Evolutionary conservation across 2,113 vertebrate genomes (phyloP).

Genomic region (Ariopsis seemanni): DNA sequence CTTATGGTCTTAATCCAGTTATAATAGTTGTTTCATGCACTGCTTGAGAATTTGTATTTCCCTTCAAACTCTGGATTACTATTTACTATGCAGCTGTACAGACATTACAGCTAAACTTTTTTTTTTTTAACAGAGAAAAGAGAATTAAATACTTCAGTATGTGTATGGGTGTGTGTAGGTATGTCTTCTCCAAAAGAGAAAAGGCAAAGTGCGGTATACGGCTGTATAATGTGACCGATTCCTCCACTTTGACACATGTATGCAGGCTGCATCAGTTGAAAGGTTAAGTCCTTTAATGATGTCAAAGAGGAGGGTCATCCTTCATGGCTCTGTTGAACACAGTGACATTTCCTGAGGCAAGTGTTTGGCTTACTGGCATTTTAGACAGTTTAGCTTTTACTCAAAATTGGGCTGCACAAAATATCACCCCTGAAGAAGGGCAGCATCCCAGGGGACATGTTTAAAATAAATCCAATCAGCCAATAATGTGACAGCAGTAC

Average conservation of each 20-base stretch:
- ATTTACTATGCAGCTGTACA: neutral
- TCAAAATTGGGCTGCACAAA: neutral
- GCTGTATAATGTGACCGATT: neutral
- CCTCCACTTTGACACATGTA: conserved; percentile 33
- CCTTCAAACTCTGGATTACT: neutral
- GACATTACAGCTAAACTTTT: neutral
- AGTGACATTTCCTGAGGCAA: conserved; percentile 46
- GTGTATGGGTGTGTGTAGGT: neutral
- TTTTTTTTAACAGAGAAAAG: neutral
- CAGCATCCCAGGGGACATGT: neutral
- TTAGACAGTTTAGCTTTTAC: conserved; percentile 33
- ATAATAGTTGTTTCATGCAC: neutral
- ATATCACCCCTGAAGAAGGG: neutral
- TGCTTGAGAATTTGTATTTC: neutral
- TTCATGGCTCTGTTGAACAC: conserved; percentile 24
- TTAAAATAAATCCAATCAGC: neutral
- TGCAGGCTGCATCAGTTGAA: conserved; percentile 16
- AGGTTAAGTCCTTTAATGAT: conserved; percentile 39
- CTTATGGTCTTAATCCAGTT: neutral
- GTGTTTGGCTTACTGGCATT: conserved; percentile 51
- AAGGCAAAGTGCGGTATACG: conserved; percentile 6
- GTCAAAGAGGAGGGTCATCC: conserved; percentile 35
- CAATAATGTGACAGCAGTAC: neutral
- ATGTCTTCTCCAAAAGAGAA: neutral
- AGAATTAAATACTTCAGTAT: neutral